phyloP scores from a whole-genome alignment of 1,140 invertebrate genomes.

The Drosophila burlai region DNA sequence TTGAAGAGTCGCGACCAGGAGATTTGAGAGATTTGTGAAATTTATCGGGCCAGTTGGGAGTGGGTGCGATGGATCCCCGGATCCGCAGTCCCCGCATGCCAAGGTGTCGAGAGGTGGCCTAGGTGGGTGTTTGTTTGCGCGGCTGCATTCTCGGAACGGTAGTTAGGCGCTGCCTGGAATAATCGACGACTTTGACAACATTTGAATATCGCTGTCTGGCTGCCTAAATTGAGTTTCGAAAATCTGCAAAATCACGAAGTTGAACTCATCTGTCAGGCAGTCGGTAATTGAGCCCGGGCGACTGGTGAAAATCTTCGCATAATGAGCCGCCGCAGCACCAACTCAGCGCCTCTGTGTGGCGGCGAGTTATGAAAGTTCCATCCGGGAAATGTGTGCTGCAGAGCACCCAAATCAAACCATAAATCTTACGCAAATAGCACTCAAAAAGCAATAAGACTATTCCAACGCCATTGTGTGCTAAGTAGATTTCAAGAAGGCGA shows the following conservation, averaged over 20 bases:
- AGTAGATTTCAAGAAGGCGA: constrained; percentile 83
- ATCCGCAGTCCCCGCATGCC: not conserved
- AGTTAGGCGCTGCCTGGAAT: constrained; percentile 68
- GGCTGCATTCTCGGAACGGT: constrained; percentile 70
- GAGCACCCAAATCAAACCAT: constrained; percentile 65
- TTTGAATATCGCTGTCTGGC: constrained; percentile 71
- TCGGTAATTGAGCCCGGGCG: constrained; percentile 71
- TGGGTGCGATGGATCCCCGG: constrained; percentile 34
- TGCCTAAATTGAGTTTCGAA: constrained; percentile 67
- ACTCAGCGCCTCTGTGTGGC: constrained; percentile 8
- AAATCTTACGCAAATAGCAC: constrained; percentile 78
- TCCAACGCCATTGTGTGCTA: constrained; percentile 84
- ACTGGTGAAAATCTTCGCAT: constrained; percentile 47
- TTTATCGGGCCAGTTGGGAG: constrained; percentile 77
- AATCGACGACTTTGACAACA: constrained; percentile 77
- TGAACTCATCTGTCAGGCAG: constrained; percentile 75
- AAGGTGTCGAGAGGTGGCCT: constrained; percentile 40
- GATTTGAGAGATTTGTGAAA: constrained; percentile 80
- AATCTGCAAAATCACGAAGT: constrained; percentile 75
- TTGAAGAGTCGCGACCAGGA: constrained; percentile 63
- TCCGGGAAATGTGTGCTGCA: constrained; percentile 7
- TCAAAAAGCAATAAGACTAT: constrained; percentile 84
- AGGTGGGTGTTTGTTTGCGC: constrained; percentile 47
- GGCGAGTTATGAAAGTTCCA: constrained; percentile 32
- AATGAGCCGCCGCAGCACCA: constrained; percentile 39